Percentiles rank a stretch among this genome's conserved stretches.
Conservation (phyloP, 1,140 invertebrate genomes). For the Myzus persicae region DNA sequence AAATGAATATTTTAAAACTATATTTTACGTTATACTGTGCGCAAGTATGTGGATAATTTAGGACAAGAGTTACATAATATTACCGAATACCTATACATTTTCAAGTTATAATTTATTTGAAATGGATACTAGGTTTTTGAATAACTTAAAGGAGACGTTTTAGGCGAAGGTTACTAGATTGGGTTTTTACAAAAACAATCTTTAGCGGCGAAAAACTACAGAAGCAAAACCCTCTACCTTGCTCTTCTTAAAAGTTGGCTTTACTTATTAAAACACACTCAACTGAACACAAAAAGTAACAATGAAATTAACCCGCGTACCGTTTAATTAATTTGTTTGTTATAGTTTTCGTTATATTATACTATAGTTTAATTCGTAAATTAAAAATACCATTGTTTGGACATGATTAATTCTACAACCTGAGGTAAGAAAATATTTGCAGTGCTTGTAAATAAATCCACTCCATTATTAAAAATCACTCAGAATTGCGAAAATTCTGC, state of each 20-base stretch:
- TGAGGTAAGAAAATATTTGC: neutral
- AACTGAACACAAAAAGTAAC: neutral
- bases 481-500: neutral
- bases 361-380: neutral
- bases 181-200: neutral
- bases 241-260: neutral
- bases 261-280: neutral
- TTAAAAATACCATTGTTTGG: neutral
- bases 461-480: neutral
- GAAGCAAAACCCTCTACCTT: neutral
- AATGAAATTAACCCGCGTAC: neutral
- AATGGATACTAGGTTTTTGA: neutral
- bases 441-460: neutral
- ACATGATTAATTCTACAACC: neutral
- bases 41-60: constrained; percentile 2
- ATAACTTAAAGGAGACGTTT: neutral
- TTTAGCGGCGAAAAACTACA: neutral
- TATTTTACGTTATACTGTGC: neutral
- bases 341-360: neutral
- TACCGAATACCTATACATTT: neutral
- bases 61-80: neutral
- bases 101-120: neutral
- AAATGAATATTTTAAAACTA: constrained; percentile 4
- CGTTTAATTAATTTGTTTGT: constrained; percentile 7
- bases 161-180: neutral